Evolutionary conservation across 2,888 invertebrate species (phyloP).

Genomic region (Protonemura montana): DNA sequence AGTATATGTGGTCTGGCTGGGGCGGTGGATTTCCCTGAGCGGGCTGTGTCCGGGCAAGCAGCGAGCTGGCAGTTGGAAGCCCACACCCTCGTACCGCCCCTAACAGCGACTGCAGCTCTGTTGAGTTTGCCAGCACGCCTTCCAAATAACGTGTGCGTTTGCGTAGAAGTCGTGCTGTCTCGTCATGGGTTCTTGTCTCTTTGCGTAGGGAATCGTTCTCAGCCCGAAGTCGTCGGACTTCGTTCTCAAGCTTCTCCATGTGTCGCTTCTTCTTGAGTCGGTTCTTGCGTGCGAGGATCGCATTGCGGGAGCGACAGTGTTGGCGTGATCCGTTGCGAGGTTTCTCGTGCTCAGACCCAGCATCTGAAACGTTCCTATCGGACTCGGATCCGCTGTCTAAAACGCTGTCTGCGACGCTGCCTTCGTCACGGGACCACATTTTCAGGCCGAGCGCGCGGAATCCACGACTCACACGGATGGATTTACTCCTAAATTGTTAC

Average conservation of each 20-base stretch:
- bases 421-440: not conserved
- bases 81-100: conserved; percentile 56
- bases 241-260: conserved; percentile 64
- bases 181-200: conserved; percentile 61
- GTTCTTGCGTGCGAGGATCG: conserved; percentile 69
- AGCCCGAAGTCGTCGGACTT: conserved; percentile 59
- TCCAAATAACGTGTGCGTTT: conserved; percentile 65
- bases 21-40: conserved; percentile 20
- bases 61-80: conserved; percentile 27
- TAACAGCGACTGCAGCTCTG: conserved; percentile 63
- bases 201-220: conserved; percentile 62
- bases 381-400: not conserved
- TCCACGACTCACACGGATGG: not conserved
- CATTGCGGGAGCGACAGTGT: conserved; percentile 62
- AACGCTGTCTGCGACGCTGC: not conserved
- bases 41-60: not conserved
- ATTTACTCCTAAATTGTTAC: not conserved
- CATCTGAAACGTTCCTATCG: not conserved
- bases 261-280: conserved; percentile 69
- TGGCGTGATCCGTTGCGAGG: not conserved
- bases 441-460: not conserved
- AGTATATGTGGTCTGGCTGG: conserved; percentile 33
- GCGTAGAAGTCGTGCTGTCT: conserved; percentile 61
- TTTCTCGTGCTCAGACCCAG: not conserved
- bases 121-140: conserved; percentile 64